Percentiles rank a stretch among this genome's conserved stretches.
Evolutionary conservation across 2,888 invertebrate species (phyloP).

Genomic region (Nomada fabriciana): DNA sequence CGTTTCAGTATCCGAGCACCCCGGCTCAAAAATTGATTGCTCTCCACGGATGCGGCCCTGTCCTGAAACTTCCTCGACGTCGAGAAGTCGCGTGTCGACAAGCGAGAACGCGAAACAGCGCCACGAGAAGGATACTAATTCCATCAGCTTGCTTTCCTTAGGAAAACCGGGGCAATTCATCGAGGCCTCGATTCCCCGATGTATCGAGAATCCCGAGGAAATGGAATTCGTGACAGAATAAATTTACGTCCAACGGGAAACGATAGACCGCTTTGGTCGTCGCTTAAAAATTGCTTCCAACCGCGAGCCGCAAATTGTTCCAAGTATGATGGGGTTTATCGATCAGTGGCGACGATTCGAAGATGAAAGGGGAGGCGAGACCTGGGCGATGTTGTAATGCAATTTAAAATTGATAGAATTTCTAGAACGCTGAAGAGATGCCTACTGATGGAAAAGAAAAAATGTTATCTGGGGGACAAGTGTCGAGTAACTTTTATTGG

Average conservation of each 20-base stretch:
- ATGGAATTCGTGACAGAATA: slow-evolving; percentile 52
- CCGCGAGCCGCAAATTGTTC: slow-evolving; percentile 6
- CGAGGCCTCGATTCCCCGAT: slow-evolving; percentile 32
- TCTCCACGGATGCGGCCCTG: background rate
- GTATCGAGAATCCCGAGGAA: slow-evolving; percentile 38
- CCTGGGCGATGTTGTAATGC: background rate
- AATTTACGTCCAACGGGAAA: slow-evolving; percentile 34
- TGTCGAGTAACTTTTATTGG: no score
- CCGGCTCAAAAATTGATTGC: slow-evolving; percentile 34
- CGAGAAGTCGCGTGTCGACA: background rate
- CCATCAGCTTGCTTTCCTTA: slow-evolving; percentile 34
- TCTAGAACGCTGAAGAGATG: no score
- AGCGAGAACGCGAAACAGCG: slow-evolving; percentile 20
- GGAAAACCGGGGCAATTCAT: slow-evolving; percentile 43
- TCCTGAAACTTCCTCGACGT: background rate
- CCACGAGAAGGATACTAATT: slow-evolving; percentile 47
- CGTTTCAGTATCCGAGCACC: no score
- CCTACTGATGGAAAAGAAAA: no score
- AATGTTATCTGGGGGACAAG: no score
- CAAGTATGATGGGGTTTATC: slow-evolving; percentile 25
- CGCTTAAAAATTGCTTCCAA: slow-evolving; percentile 5
- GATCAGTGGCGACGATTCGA: background rate
- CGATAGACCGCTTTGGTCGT: slow-evolving; percentile 25
- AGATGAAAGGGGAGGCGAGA: background rate
- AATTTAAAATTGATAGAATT: background rate